These are phyloP conservation scores for Oreohelix idahoensis DNA, from an alignment of 1,140 invertebrate species.

Conservation along the genomic window DNA sequence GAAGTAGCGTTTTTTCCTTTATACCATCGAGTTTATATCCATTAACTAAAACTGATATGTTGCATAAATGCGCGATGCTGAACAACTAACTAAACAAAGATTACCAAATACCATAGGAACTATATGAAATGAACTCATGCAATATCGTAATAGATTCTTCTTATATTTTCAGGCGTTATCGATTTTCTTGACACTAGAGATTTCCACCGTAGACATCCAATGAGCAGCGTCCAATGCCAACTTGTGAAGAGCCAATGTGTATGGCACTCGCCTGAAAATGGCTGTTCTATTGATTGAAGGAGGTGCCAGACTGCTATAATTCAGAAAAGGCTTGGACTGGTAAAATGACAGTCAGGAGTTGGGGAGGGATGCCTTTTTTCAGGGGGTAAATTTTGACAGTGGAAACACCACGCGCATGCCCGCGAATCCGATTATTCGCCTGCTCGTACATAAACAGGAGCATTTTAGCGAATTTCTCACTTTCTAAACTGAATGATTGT, in stretches of 20 bases:
- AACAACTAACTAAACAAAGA: no score
- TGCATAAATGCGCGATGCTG: no score
- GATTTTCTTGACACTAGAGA: neutral
- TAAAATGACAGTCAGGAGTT: neutral
- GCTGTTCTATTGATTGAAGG: slow-evolving; percentile 10
- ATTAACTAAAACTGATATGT: no score
- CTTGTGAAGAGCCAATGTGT: neutral
- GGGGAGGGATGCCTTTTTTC: neutral
- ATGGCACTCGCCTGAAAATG: neutral
- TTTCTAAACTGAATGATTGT: slow-evolving; percentile 48
- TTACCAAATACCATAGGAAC: no score
- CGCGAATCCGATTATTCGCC: slow-evolving; percentile 30
- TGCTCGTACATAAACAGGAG: slow-evolving; percentile 40
- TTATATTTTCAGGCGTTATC: neutral
- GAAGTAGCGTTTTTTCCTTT: no score
- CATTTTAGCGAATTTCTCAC: slow-evolving; percentile 45
- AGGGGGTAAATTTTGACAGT: neutral
- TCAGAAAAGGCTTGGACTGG: neutral
- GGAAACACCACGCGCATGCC: slow-evolving; percentile 2
- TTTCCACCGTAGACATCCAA: neutral
- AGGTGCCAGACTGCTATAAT: neutral
- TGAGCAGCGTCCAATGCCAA: no score
- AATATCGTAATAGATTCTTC: no score
- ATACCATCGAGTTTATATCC: no score
- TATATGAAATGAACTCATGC: no score